Base-by-base conservation (phyloP, 2,113 vertebrate species). In the Zootoca vivipara region DNA sequence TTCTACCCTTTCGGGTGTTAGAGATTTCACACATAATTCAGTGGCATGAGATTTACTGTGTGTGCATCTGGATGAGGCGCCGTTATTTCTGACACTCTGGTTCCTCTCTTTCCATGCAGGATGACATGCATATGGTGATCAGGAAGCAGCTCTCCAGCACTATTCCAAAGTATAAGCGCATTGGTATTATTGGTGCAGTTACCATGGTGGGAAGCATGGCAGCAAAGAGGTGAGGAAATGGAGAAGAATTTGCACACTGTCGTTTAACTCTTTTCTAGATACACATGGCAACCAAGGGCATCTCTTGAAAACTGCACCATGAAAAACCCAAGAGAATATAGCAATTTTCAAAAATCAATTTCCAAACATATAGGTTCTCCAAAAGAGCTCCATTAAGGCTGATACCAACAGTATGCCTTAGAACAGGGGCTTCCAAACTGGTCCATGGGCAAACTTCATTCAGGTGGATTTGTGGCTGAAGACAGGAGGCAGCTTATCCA, bases 81-180 rank as follows among this genome's bases (percentile, higher is more conserved):
- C 38, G 90, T 1, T 0, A 2, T 75, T 56, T 82, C 6, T 85
- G 75, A 72, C 82, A 22, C 83, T 64, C 86, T 33, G 82, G 84
- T 86, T 52, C 79, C 42, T 86, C 3, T 77, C 42, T 77, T 82
- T 82, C 15, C 42, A 90, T 92, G 52, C 92, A 99, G 99, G 98
- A 99, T 91, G 99, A 99, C 88, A 97, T 99, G 97, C 97, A 99
- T 95, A 97, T 99, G 77, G 98, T 99, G 91, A 97, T 99, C 93
- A 97, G 99, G 58, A 99, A 99, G 82, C 98, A 99, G 96, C 98
- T 99, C 35, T 99, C 98, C 89, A 99, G 99, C 96, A 98, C 98
- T 0, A 92, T 97, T 87, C 95, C 97, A 52, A 99, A 98, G 93
- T 99, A 99, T 95, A 99, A 98, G 84, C 97, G 98, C 1, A 98